These are phyloP conservation scores for Nebria ingens DNA, from an alignment of 1,140 invertebrate species.

Conservation along the genomic window DNA sequence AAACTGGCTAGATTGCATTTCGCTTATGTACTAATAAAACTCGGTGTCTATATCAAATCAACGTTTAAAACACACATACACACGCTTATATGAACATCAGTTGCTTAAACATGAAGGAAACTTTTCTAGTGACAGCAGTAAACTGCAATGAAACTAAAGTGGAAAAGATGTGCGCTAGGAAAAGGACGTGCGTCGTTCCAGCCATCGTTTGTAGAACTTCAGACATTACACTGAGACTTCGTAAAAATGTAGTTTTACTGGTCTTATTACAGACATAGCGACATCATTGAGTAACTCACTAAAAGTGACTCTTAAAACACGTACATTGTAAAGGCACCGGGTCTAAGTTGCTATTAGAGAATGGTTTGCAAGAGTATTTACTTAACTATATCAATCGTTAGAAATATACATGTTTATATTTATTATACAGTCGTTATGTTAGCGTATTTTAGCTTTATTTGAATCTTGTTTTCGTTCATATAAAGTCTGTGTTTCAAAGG, in stretches of 20 bases:
- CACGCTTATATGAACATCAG: neutral
- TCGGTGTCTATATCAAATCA: neutral
- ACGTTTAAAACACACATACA: neutral
- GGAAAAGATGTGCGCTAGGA: neutral
- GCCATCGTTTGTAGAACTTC: neutral
- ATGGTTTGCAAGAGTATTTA: too few relatives aligned
- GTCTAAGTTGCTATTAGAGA: too few relatives aligned
- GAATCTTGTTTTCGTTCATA: too few relatives aligned
- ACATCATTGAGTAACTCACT: too few relatives aligned
- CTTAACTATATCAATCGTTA: too few relatives aligned
- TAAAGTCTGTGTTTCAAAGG: too few relatives aligned
- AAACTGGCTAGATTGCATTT: neutral
- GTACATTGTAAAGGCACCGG: too few relatives aligned
- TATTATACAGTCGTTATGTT: too few relatives aligned
- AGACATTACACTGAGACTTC: neutral
- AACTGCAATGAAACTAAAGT: neutral
- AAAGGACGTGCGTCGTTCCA: neutral
- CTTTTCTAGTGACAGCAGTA: neutral
- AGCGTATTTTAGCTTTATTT: too few relatives aligned
- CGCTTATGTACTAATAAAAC: slow-evolving; percentile 1
- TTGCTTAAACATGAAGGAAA: neutral
- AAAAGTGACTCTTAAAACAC: too few relatives aligned
- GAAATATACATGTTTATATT: too few relatives aligned
- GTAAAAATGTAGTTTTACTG: slow-evolving; percentile 1
- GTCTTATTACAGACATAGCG: slow-evolving; percentile 7